These are phyloP conservation scores for Bombus soroeensis DNA, from an alignment of 1,140 invertebrate species.

Conservation along the genomic window DNA sequence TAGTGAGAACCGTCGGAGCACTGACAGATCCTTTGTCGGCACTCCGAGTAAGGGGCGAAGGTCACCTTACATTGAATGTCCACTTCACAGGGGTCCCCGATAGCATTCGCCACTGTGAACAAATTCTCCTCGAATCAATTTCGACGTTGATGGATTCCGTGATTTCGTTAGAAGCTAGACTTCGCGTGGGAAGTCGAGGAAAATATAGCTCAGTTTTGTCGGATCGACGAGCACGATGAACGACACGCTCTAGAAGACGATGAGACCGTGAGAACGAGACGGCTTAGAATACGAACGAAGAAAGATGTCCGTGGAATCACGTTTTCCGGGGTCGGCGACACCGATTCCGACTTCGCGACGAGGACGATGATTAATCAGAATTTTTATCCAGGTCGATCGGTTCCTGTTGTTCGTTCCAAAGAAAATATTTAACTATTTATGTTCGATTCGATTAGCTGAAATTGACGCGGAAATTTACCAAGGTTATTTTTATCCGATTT, in stretches of 20 bases:
- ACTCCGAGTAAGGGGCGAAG: constrained; percentile 75
- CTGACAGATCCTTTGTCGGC: constrained; percentile 71
- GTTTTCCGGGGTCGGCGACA: constrained; percentile 59
- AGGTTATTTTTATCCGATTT: background rate
- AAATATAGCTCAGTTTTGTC: constrained; percentile 52
- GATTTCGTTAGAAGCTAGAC: background rate
- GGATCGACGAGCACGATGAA: constrained; percentile 60
- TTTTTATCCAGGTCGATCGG: background rate
- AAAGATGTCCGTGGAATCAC: constrained; percentile 50
- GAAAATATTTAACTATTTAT: background rate
- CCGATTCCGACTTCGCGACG: constrained; percentile 18
- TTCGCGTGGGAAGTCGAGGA: background rate
- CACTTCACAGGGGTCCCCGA: constrained; percentile 73
- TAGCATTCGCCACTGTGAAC: constrained; percentile 69
- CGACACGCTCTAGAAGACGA: constrained; percentile 67
- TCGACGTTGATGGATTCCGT: background rate
- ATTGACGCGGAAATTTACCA: fast-evolving
- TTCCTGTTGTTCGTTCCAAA: background rate
- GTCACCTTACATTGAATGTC: constrained; percentile 75
- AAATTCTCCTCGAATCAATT: background rate
- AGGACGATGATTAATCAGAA: constrained; percentile 31
- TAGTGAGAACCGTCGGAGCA: constrained; percentile 74
- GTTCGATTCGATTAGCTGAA: background rate
- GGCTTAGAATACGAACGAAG: constrained; percentile 51
- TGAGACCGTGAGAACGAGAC: constrained; percentile 64